Evolutionary conservation across 2,888 invertebrate species (phyloP).

Genomic region (Thymelicus lineola): DNA sequence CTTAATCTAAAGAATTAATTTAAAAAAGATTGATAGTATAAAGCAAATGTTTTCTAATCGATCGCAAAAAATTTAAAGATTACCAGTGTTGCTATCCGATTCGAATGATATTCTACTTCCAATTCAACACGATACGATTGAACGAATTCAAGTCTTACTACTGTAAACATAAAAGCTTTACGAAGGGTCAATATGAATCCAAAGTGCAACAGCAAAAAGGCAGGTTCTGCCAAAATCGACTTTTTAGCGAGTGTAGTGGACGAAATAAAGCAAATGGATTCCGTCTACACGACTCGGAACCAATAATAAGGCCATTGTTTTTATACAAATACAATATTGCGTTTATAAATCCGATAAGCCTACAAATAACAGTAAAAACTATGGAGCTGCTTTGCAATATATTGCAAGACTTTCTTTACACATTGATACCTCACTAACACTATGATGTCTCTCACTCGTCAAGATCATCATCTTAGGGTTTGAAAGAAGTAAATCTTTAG

Average conservation of each 20-base stretch:
- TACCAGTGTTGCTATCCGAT: slow-evolving; percentile 34
- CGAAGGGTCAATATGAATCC: slow-evolving; percentile 6
- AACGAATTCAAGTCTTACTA: slow-evolving; percentile 11
- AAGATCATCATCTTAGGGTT: no score
- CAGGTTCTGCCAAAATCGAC: slow-evolving; percentile 51
- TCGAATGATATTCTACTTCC: slow-evolving; percentile 23
- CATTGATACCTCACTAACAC: no score
- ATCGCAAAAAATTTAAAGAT: slow-evolving; percentile 34
- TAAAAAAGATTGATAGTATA: slow-evolving; percentile 19
- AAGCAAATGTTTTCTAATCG: slow-evolving; percentile 34
- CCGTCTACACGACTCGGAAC: slow-evolving; percentile 68
- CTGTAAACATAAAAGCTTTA: slow-evolving; percentile 1
- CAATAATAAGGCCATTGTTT: slow-evolving; percentile 85
- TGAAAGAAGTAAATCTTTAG: no score
- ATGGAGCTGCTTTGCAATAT: slow-evolving; percentile 54
- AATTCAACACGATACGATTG: not conserved
- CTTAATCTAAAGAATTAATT: slow-evolving; percentile 21
- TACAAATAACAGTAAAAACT: slow-evolving; percentile 56
- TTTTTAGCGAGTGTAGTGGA: slow-evolving; percentile 60
- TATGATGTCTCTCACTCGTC: no score
- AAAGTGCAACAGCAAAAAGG: slow-evolving; percentile 31
- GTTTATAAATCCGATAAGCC: slow-evolving; percentile 84
- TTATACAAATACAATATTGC: slow-evolving; percentile 85
- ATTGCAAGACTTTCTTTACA: no score
- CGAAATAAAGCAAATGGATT: slow-evolving; percentile 63